These are phyloP conservation scores for Polyergus mexicanus DNA, from an alignment of 1,140 invertebrate genomes.

Conservation along the genomic window DNA sequence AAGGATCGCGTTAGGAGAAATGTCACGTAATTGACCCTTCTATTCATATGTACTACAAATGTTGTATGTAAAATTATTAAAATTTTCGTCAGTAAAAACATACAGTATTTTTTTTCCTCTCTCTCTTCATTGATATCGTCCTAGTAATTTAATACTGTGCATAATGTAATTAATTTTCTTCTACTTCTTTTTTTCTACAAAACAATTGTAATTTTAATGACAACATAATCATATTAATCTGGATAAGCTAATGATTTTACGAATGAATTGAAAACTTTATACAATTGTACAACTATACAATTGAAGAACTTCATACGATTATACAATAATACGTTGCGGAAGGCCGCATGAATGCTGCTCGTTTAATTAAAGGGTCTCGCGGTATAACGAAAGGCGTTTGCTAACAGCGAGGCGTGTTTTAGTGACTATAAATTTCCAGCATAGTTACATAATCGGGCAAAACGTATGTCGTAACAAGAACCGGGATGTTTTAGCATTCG, in stretches of 20 bases:
- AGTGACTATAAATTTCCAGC: constrained; percentile 55
- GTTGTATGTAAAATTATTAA: background rate
- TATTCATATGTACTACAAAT: background rate
- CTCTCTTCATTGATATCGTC: background rate
- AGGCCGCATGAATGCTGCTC: constrained; percentile 17
- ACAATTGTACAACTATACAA: background rate
- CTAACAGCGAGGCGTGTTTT: constrained; percentile 42
- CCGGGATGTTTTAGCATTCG: constrained; percentile 40
- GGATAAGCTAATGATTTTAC: constrained; percentile 20
- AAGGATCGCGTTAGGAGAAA: constrained; percentile 13
- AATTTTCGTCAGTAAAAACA: constrained; percentile 12
- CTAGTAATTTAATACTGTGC: background rate
- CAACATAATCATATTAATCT: background rate
- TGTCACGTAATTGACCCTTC: constrained; percentile 41
- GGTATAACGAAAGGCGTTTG: constrained; percentile 54
- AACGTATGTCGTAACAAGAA: constrained; percentile 59
- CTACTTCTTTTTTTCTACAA: no score
- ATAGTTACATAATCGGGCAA: constrained; percentile 44
- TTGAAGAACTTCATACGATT: background rate
- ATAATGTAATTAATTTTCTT: no score
- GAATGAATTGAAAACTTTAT: constrained; percentile 3
- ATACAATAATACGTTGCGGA: constrained; percentile 11
- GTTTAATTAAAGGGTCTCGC: constrained; percentile 55
- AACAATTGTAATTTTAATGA: background rate
- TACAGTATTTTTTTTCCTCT: background rate